These are phyloP conservation scores for Acanthurus leucopareius DNA, from an alignment of 2,797 vertebrate species.

Conservation along the genomic window DNA sequence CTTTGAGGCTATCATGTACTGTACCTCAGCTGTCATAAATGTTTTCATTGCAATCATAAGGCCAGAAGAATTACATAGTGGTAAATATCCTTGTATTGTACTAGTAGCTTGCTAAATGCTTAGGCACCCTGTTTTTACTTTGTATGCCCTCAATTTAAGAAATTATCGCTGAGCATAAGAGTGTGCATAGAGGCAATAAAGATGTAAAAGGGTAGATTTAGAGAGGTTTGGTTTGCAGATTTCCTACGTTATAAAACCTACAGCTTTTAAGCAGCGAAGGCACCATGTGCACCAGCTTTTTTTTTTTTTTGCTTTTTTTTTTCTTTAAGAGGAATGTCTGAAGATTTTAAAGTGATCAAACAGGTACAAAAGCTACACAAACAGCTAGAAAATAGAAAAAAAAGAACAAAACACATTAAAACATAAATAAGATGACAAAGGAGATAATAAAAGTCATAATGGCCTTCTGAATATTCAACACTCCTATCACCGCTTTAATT, in stretches of 20 bases:
- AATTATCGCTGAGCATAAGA: conserved; percentile 54
- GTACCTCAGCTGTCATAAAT: conserved; percentile 63
- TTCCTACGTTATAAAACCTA: conserved; percentile 61
- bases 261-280: conserved; percentile 65
- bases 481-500: conserved; percentile 56
- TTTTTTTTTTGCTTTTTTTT: no score
- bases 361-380: conserved; percentile 70
- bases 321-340: conserved; percentile 73
- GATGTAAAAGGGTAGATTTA: conserved; percentile 38
- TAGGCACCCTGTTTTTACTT: conserved; percentile 63
- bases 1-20: conserved; percentile 54
- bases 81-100: conserved; percentile 72
- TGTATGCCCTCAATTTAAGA: conserved; percentile 45
- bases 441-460: conserved; percentile 75
- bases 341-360: conserved; percentile 76
- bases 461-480: conserved; percentile 70
- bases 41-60: conserved; percentile 74
- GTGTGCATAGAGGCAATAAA: conserved; percentile 60
- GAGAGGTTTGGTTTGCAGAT: conserved; percentile 38
- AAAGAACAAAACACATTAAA: conserved; percentile 71
- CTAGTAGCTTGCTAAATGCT: conserved; percentile 56
- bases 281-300: conserved; percentile 60
- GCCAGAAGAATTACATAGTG: conserved; percentile 74
- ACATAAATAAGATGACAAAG: conserved; percentile 79
- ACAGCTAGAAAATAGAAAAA: conserved; percentile 60